These are phyloP conservation scores for Habropoda laboriosa DNA, from an alignment of 1,140 invertebrate genomes.

Conservation along the genomic window DNA sequence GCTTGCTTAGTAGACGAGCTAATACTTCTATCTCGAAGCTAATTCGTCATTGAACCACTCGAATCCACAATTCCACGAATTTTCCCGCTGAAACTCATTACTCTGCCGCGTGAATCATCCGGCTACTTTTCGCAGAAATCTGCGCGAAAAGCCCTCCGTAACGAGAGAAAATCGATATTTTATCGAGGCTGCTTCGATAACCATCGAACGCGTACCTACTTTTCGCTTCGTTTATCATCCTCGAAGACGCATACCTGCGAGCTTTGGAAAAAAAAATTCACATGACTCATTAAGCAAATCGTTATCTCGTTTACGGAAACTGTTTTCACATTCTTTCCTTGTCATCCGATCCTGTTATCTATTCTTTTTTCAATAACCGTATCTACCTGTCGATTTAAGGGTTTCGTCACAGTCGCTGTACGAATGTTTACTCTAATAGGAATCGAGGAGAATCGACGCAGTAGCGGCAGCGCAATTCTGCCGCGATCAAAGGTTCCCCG, in stretches of 20 bases:
- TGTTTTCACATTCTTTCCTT: slow-evolving; percentile 17
- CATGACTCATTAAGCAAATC: slow-evolving; percentile 45
- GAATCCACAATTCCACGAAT: no score
- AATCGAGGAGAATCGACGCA: not conserved
- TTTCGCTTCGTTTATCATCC: slow-evolving; percentile 34
- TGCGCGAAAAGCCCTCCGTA: not conserved
- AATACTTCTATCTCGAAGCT: no score
- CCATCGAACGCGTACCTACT: not conserved
- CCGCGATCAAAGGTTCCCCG: slow-evolving; percentile 24
- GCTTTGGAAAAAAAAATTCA: not conserved
- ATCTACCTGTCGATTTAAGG: not conserved
- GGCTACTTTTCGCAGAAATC: not conserved
- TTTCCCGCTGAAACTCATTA: not conserved
- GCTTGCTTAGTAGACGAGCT: no score
- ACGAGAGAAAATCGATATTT: slow-evolving; percentile 25
- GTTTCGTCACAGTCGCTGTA: not conserved
- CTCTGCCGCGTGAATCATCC: slow-evolving; percentile 33
- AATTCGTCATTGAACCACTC: no score
- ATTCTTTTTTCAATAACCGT: not conserved
- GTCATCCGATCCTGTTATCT: slow-evolving; percentile 8
- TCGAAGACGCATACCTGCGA: slow-evolving; percentile 6
- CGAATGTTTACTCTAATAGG: not conserved
- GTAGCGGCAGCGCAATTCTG: slow-evolving; percentile 16
- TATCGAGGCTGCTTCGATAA: slow-evolving; percentile 48
- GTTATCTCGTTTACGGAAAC: slow-evolving; percentile 42